Evolutionary conservation across 2,797 vertebrate genomes (phyloP), one percentile per base, ranked within the genome.

Genomic region (Carduelis carduelis): DNA sequence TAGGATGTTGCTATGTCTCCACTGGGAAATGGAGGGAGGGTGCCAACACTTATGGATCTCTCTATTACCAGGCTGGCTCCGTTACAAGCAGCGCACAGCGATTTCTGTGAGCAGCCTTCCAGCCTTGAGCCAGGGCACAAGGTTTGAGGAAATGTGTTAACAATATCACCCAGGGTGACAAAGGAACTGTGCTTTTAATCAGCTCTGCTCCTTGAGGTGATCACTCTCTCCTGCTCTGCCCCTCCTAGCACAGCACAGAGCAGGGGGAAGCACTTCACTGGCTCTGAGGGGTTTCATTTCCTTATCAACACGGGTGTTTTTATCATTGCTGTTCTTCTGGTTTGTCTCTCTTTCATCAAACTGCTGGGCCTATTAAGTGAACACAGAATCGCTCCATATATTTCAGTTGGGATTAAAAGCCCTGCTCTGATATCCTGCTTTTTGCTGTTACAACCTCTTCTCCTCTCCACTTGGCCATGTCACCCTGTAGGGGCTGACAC

Each of bases 341-440:
- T 71, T 83, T 87, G 69, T 89, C 84, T 96, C 71, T 47, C 87
- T 95, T 93, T 37, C 84, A 60, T 84, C 91, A 81, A 22, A 57
- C 47, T 83, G 77, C 53, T 79, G n/a, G 72, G 56, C 30, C 85
- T 88, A 39, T 72, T 86, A 65, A 89, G 66, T 47, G 83, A 95
- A 56, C 30, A 70, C 57, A 47, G 30, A 84, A 80, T 79, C 41
- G 50, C 44, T 65, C 61, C 39, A 93, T 86, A 55, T 86, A 77
- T 69, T 96, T 88, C 75, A 91, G n/a, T 0, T 74, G 46, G 49
- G 55, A 84, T 91, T 89, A 53, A 91, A 90, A 17, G 11, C 3
- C 3, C 19, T 15, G 8, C n/a, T 66, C 66, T 43, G 41, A 68
- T 81, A 83, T 61, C 72, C 74, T 93, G 65, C 20, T 57, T 92